Conservation (phyloP, 2,888 invertebrate species). For the Tholera decimalis region DNA sequence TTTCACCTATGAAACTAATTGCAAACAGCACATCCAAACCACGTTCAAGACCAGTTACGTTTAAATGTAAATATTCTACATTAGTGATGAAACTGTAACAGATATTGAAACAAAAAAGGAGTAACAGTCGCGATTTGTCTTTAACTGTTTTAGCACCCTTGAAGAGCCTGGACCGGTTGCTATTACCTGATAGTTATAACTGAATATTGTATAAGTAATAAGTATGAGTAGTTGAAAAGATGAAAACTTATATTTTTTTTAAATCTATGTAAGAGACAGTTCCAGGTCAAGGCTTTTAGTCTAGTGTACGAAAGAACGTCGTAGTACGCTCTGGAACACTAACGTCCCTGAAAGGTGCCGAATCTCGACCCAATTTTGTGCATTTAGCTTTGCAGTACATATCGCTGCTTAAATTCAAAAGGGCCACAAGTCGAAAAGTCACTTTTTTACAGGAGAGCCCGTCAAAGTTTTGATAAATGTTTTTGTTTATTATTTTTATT, state of each 20-base stretch:
- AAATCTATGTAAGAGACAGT: background rate
- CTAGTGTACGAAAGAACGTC: conserved; percentile 17
- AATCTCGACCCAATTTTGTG: conserved; percentile 11
- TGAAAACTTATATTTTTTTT: background rate
- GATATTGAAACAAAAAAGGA: no score
- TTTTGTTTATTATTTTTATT: no score
- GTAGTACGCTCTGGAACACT: conserved; percentile 9
- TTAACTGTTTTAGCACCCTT: no score
- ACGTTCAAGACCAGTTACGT: background rate
- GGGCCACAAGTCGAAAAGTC: no score
- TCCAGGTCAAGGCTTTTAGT: conserved; percentile 9
- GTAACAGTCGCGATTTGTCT: no score
- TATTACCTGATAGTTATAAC: no score
- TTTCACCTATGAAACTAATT: background rate
- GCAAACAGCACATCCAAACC: background rate
- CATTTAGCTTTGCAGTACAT: conserved; percentile 8
- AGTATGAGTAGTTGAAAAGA: background rate
- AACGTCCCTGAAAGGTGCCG: conserved; percentile 24
- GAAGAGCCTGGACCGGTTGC: no score
- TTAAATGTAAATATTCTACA: background rate
- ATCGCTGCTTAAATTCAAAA: no score
- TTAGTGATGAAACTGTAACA: background rate
- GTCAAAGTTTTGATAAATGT: no score
- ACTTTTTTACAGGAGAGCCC: no score
- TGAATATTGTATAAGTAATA: no score